These are phyloP conservation scores for Drosophila tripunctata DNA, from an alignment of 2,888 invertebrate species.

Conservation along the genomic window DNA sequence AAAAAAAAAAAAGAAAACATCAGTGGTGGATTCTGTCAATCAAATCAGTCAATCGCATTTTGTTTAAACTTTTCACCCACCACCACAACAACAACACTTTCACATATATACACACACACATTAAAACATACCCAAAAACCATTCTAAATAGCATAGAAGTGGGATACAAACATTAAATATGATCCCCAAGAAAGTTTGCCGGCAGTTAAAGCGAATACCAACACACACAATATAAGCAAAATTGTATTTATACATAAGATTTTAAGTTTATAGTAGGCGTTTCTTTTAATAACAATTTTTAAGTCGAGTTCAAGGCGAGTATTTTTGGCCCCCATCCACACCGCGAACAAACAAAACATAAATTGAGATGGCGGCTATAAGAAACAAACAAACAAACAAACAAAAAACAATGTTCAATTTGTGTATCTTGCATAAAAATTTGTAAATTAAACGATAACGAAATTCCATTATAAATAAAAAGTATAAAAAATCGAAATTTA, in stretches of 20 bases:
- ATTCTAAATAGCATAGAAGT: constrained; percentile 26
- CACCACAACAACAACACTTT: constrained; percentile 2
- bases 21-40: constrained; percentile 35
- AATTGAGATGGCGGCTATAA: constrained; percentile 6
- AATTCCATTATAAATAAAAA: constrained; percentile 74
- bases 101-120: constrained; percentile 5
- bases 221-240: constrained; percentile 37
- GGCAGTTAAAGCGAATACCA: constrained; percentile 12
- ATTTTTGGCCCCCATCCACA: background rate
- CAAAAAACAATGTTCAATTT: constrained; percentile 23
- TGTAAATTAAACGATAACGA: constrained; percentile 75
- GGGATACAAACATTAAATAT: too few relatives aligned
- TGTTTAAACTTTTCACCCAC: constrained; percentile 18
- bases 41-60: constrained; percentile 53
- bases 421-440: constrained; percentile 54
- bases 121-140: constrained; percentile 13
- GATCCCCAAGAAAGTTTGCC: constrained; percentile 21
- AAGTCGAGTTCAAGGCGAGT: constrained; percentile 22
- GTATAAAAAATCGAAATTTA: constrained; percentile 35
- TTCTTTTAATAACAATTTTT: constrained; percentile 55
- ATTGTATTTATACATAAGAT: constrained; percentile 73
- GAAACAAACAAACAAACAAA: too few relatives aligned
- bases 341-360: constrained; percentile 4
- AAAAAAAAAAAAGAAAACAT: constrained; percentile 18
- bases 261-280: constrained; percentile 76